Base-by-base conservation (phyloP, 2,888 invertebrate species). In the Pyrrhosoma nymphula region DNA sequence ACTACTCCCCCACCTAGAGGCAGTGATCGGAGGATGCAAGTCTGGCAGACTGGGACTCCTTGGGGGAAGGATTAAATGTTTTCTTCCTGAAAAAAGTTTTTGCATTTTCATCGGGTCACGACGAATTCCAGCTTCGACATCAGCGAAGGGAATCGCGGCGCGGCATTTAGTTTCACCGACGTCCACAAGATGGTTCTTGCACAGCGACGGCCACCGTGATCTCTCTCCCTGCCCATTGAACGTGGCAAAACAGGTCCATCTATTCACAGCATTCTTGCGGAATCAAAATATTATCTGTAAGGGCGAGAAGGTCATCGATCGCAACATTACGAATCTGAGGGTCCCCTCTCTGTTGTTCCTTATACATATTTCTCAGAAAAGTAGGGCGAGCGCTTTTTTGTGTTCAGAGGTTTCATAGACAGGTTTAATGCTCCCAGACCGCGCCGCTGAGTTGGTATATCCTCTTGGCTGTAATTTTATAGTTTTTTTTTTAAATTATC, bases 221-320 rank as follows among this genome's bases (percentile, higher is more conserved):
- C 30, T 82, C 30, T 35, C 18, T 82, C 16, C 30, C 82, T 82
- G 35, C 82, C 82, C 82, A 82, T 18, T 82, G 35, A 35, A 82
- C 82, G 82, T 82, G 35, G 35, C 82, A 35, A 82, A 82, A 82
- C 82, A 82, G 82, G 82, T 35, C 82, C 82, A 16, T 35, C 82
- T 18, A 82, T 82, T 82, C 82, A 35, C 35, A 35, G 82, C 82
- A 35, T 35, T 82, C 82, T 82, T 35, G 82, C 82, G 82, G 82
- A 82, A 82, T 82, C 35, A 82, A 82, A 82, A 82, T 82, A 82
- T 35, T 82, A 82, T 82, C 82, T 30, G 14, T 14, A 82, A 82
- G 82, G 82, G 35, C 82, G 82, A 82, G 82, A 82, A 82, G 82
- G 82, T 82, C 82, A 82, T 82, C 82, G 82, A 82, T 82, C 35